Evolutionary conservation across 2,797 vertebrate species (phyloP).

Genomic region (Lerista edwardsae): DNA sequence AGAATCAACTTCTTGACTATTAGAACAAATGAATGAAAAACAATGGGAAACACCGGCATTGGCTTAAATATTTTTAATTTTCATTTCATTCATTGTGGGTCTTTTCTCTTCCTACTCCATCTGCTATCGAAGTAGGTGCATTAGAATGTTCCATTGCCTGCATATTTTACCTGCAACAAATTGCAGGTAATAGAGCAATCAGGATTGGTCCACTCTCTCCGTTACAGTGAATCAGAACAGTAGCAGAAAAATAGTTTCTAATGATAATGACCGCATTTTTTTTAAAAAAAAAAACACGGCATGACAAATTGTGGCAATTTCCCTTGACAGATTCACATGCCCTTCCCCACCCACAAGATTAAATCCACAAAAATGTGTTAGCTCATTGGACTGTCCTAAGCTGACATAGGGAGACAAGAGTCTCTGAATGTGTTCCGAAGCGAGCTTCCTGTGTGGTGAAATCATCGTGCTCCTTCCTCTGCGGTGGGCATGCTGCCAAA

Average conservation of each 20-base stretch:
- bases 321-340: not conserved
- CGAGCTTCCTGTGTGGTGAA: not conserved
- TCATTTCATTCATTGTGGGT: not conserved
- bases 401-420: not conserved
- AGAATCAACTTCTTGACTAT: not conserved
- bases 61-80: not conserved
- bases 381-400: not conserved
- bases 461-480: not conserved
- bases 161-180: not conserved
- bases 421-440: conserved; percentile 22
- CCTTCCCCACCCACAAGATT: not conserved
- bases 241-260: not conserved
- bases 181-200: not conserved
- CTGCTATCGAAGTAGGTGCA: not conserved
- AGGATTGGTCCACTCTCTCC: not conserved
- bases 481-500: conserved; percentile 16
- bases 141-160: not conserved
- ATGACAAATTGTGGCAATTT: conserved; percentile 19
- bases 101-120: not conserved
- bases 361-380: not conserved
- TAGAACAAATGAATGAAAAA: not conserved
- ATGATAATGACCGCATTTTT: conserved; percentile 13
- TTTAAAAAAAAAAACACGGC: not conserved
- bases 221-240: not conserved
- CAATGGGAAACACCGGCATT: not conserved